Base-by-base conservation (phyloP, 1,140 invertebrate genomes). In the Plutomurus gul region DNA sequence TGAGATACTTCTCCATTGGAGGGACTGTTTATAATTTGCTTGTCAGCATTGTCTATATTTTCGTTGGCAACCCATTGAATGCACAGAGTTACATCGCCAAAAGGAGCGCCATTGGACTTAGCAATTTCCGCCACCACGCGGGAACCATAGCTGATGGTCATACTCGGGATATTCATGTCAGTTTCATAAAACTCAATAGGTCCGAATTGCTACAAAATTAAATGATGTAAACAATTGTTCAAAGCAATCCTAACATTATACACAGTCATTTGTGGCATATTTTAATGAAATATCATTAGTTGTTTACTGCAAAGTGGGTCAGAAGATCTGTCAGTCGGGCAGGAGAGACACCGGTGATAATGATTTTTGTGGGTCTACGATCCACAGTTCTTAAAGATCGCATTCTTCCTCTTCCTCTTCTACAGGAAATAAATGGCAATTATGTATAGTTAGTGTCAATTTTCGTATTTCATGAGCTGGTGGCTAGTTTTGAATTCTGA, bases 331-430 rank as follows among this genome's bases (percentile, higher is more conserved):
- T 88, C 83, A 92, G 90, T 80, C 93, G 92, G 77, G 92, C 91
- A 51, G 87, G 87, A 85, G 92, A 91, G 85, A 93, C 93, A 13
- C 94, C 94, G 36, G 92, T 93, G 11, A 96, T 90, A 81, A 94
- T 88, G 56, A 96, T 86, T 84, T 92, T 92, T 1, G 92, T 92
- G 13, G 94, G 93, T 79, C 94, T 87, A 84, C 94, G 92, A 87
- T 96, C 95, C 10, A 96, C 90, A 1, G 90, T 82, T 22, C 83
- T 20, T 33, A 81, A 90, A 37, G 91, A 89, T 39, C 79, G 27
- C 56, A 65, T 65, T 65, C 56, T n/a, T 65, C 56, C 56, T 5
- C 56, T 36, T 6, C 56, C 56, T 4, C 56, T 25, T 65, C 56
- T 65, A 43, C 46, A 49, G 3, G n/a, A 49, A 18, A 51, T 20